Percentiles rank a stretch among this genome's conserved stretches.
Conservation (phyloP, 2,113 vertebrate genomes). For the Elanoides forficatus region DNA sequence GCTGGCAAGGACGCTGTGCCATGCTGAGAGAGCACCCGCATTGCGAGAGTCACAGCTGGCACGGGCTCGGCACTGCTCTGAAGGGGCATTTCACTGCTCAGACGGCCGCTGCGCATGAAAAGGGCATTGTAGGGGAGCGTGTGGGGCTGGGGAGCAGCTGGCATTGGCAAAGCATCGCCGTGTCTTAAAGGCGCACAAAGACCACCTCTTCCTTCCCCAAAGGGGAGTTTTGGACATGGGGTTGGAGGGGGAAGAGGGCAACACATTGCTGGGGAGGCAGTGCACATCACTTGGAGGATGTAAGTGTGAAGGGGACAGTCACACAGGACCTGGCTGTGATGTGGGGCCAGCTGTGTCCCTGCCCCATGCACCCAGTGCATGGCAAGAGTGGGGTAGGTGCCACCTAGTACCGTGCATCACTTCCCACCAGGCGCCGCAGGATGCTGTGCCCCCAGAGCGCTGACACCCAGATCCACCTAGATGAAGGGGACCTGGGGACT, state of each 20-base stretch:
- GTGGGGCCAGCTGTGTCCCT: background rate
- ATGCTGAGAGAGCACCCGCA: constrained; percentile 58
- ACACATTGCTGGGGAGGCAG: background rate
- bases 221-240: background rate
- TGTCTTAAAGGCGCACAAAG: constrained; percentile 25
- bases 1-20: constrained; percentile 56
- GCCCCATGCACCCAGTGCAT: background rate
- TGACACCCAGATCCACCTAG: background rate
- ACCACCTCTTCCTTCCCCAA: background rate
- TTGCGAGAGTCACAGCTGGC: constrained; percentile 53
- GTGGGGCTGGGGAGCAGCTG: constrained; percentile 59
- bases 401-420: accelerated
- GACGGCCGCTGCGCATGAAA: constrained; percentile 39
- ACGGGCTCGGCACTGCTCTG: constrained; percentile 9
- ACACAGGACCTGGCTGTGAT: background rate
- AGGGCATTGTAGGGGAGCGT: constrained; percentile 54
- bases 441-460: accelerated
- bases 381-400: background rate
- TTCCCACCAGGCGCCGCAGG: accelerated
- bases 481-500: background rate
- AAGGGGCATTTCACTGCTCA: constrained; percentile 56
- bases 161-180: constrained; percentile 1
- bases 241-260: background rate
- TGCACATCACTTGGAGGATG: background rate
- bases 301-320: background rate